phyloP scores from a whole-genome alignment of 2,888 invertebrate species.

The Auanema freiburgensis region DNA sequence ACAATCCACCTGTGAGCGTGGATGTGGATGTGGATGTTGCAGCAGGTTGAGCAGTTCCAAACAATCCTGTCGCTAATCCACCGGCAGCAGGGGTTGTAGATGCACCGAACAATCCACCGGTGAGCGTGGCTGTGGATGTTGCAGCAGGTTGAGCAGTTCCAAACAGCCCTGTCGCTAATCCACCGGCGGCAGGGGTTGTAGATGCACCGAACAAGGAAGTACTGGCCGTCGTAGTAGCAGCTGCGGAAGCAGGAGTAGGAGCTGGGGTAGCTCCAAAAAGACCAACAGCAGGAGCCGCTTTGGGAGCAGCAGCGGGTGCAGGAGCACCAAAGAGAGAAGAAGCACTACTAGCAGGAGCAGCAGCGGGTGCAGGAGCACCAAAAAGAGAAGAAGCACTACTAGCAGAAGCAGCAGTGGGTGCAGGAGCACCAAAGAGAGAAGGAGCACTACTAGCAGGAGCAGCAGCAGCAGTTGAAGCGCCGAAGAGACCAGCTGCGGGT shows the following conservation, averaged over 20 bases:
- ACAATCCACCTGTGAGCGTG: too few relatives aligned
- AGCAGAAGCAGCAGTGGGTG: too few relatives aligned
- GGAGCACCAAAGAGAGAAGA: background rate
- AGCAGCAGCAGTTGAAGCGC: background rate
- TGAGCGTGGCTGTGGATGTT: slow-evolving; percentile 1
- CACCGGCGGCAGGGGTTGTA: too few relatives aligned
- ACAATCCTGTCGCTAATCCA: too few relatives aligned
- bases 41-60: background rate
- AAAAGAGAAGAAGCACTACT: too few relatives aligned
- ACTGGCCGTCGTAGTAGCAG: background rate
- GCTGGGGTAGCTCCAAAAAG: background rate
- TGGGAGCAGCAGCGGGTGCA: background rate
- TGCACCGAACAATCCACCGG: too few relatives aligned
- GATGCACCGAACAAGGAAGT: too few relatives aligned
- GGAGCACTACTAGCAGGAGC: background rate
- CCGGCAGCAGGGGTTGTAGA: background rate
- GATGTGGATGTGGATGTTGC: slow-evolving; percentile 7
- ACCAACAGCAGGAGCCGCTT: background rate
- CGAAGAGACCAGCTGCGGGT: background rate
- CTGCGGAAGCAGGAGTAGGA: slow-evolving; percentile 1
- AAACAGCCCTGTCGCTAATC: too few relatives aligned
- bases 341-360: too few relatives aligned
- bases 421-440: background rate
- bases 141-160: too few relatives aligned
- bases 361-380: too few relatives aligned